Conservation (phyloP, 2,888 invertebrate genomes). For the Cheiracanthium punctorium region DNA sequence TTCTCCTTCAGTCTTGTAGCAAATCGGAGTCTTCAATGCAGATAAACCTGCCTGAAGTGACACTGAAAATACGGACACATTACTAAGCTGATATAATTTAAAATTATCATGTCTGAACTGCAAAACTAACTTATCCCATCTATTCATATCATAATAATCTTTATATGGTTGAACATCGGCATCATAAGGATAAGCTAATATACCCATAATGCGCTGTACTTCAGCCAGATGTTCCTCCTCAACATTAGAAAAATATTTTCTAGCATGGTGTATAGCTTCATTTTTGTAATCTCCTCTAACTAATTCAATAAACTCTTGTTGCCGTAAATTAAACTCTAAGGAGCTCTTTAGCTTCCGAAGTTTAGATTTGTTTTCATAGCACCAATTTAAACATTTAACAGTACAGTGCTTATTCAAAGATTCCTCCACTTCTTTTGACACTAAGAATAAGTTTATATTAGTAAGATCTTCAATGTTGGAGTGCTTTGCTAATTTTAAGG, state of each 20-base stretch:
- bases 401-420: slow-evolving; percentile 89
- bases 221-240: slow-evolving; percentile 91
- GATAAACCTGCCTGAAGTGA: slow-evolving; percentile 95
- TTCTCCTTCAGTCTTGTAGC: slow-evolving; percentile 78
- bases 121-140: slow-evolving; percentile 89
- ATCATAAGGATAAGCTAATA: slow-evolving; percentile 92
- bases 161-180: slow-evolving; percentile 79
- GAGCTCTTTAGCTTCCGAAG: slow-evolving; percentile 93
- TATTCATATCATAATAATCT: slow-evolving; percentile 80
- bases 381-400: slow-evolving; percentile 93
- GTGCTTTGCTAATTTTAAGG: slow-evolving; percentile 88
- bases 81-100: slow-evolving; percentile 93
- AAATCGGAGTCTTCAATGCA: slow-evolving; percentile 90
- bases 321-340: slow-evolving; percentile 94
- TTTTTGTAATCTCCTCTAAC: slow-evolving; percentile 89
- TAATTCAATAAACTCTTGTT: slow-evolving; percentile 96
- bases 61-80: slow-evolving; percentile 92
- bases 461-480: slow-evolving; percentile 85
- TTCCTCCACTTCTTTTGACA: slow-evolving; percentile 83
- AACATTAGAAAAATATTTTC: slow-evolving; percentile 88
- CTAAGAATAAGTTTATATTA: slow-evolving; percentile 84
- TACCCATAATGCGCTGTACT: slow-evolving; percentile 95
- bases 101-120: slow-evolving; percentile 97
- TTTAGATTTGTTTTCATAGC: slow-evolving; percentile 96
- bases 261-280: slow-evolving; percentile 95